Base-by-base conservation (phyloP, 2,888 invertebrate species). In the Isotomurus palustris region DNA sequence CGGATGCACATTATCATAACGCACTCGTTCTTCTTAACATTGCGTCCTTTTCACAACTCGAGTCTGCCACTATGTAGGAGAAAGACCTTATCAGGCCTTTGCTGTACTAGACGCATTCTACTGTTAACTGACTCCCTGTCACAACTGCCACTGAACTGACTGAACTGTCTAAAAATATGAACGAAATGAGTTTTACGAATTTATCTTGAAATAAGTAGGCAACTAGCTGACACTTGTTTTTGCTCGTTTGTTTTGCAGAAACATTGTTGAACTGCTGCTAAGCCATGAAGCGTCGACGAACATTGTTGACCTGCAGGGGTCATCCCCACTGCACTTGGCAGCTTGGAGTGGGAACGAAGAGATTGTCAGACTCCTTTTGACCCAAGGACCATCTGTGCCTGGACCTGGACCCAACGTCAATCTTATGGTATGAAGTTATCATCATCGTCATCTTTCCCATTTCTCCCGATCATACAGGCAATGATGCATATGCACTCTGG, bases 271-370 rank as follows among this genome's bases (percentile, higher is more conserved):
- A 68, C 76, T 91, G 53, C 79, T 95, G 60, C 80, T 95, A 68
- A 83, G 85, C 64, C 86, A 90, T 74, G 90, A 89, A 73, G 94
- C 94, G 14, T 89, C 90, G 27, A 87, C 91, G 63, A 91, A 92
- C 76, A 82, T 90, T 50, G 84, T 87, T 66, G 94, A 95, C 78
- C 84, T 84, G 69, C 87, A 90, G 74, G 95, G 94, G 19, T 93
- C 92, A 35, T 90, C 91, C 28, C 89, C 95, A 29, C 82, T 95
- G 63, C 94, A 95, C 76, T 56, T 94, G 74, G 94, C 94, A 52
- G 90, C 94, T 50, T 95, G 93, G 92, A 89, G 89, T 53, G 95
- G 95, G 19, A 87, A 92, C 76, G 83, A 86, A 40, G 89, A 91
- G 66, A 88, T 94, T 68, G 93, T 94, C 62, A 81, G 84, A 66